phyloP scores from a whole-genome alignment of 64 coral and sea anemone genomes.

The Actinia tenebrosa region DNA sequence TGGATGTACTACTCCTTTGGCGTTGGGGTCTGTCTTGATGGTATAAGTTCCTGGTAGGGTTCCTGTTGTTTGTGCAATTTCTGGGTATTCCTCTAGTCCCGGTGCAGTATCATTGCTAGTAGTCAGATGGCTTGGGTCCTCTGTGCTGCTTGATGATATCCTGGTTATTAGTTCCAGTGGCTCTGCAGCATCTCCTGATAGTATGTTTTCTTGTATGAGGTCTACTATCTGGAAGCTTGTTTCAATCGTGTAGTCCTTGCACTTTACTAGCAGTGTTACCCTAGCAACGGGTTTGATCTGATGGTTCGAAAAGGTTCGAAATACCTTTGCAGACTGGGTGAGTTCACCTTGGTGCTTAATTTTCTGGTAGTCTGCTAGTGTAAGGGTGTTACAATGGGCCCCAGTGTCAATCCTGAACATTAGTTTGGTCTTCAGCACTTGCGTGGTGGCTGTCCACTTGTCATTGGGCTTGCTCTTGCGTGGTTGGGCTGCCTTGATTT shows the following conservation, averaged over 20 bases:
- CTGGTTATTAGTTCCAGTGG: constrained; percentile 23
- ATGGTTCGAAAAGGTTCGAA: constrained; percentile 45
- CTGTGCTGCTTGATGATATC: constrained; percentile 7
- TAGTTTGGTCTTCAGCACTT: constrained; percentile 21
- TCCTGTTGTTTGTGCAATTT: constrained; percentile 44
- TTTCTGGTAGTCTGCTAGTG: constrained; percentile 36
- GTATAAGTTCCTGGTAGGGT: constrained; percentile 52
- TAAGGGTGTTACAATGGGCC: constrained; percentile 35
- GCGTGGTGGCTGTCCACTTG: constrained; percentile 24
- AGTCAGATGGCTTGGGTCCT: not conserved
- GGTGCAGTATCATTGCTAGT: not conserved
- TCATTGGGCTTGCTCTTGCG: constrained; percentile 5
- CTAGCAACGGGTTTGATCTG: constrained; percentile 29
- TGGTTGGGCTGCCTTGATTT: constrained; percentile 30
- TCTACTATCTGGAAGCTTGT: constrained; percentile 25
- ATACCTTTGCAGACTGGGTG: constrained; percentile 23
- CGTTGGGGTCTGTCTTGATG: constrained; percentile 48
- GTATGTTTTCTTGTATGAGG: constrained; percentile 11
- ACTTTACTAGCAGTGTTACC: constrained; percentile 11
- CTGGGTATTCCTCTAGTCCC: constrained; percentile 33
- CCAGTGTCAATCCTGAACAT: constrained; percentile 43
- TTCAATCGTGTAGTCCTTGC: not conserved
- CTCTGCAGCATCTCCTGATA: constrained; percentile 27
- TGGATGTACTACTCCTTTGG: constrained; percentile 39
- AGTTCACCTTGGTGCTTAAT: constrained; percentile 27